Conservation (phyloP, 2,797 vertebrate species). For the Myoxocephalus aenaeus region DNA sequence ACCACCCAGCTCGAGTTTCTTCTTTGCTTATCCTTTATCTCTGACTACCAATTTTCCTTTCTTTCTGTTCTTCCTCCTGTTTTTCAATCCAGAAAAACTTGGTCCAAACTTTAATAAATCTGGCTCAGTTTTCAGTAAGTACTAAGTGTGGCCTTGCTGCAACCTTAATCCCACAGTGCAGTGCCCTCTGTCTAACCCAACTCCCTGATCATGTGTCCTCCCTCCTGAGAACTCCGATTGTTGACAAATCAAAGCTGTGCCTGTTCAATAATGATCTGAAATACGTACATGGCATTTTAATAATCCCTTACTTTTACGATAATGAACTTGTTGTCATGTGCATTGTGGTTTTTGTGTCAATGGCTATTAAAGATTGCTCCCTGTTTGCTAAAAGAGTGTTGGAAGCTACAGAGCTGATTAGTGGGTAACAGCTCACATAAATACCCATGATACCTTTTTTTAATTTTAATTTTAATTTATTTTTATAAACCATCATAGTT, state of each 20-base stretch:
- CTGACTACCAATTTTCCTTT: slow-evolving; percentile 64
- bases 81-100: slow-evolving; percentile 86
- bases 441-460: not conserved
- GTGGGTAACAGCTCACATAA: not conserved
- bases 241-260: slow-evolving; percentile 33
- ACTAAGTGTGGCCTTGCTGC: slow-evolving; percentile 81
- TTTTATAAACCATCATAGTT: not conserved
- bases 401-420: slow-evolving; percentile 1
- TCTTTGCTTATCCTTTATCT: slow-evolving; percentile 61
- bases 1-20: slow-evolving; percentile 42
- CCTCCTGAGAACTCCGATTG: slow-evolving; percentile 49
- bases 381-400: slow-evolving; percentile 9
- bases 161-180: slow-evolving; percentile 77
- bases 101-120: slow-evolving; percentile 87
- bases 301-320: slow-evolving; percentile 54
- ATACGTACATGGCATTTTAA: slow-evolving; percentile 43
- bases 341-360: slow-evolving; percentile 49
- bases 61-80: slow-evolving; percentile 76
- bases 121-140: slow-evolving; percentile 89
- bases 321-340: slow-evolving; percentile 45
- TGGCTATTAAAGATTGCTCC: slow-evolving; percentile 15
- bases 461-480: not conserved
- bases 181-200: slow-evolving; percentile 76
- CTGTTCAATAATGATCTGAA: slow-evolving; percentile 45
- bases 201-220: slow-evolving; percentile 65